Evolutionary conservation across 2,888 invertebrate genomes (phyloP), one percentile per base, ranked within the genome.

Genomic region (Polydrusus cervinus): DNA sequence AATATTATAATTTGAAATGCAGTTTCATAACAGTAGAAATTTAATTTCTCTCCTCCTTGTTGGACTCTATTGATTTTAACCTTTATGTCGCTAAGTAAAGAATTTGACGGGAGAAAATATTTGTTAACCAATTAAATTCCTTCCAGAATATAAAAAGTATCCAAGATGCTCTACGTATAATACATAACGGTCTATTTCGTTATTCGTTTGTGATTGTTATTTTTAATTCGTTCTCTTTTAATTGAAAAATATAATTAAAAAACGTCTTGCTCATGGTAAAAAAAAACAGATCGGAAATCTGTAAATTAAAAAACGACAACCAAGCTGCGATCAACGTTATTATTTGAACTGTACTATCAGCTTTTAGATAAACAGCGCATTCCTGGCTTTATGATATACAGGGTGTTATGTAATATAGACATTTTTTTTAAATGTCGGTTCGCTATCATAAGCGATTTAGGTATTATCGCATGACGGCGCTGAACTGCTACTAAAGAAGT

Each of bases 121-220:
- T 78, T 77, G 74, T 75, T 74, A 76, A 74, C 74, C 76, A 79
- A 74, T 72, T 79, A 71, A 74, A 70, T 72, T 67, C 64, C 72
- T 73, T 71, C 69, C 51, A 61, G 66, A 60, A 76, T 77, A 79
- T 76, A 77, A 76, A 78, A 74, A 72, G 53, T 74, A 78, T 74
- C 75, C 74, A 74, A 75, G 71, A 74, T 71, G 74, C 74, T 69
- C 60, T 43, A 25, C 25, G 3, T 25, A 68, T 75, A 75, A 77
- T 77, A 77, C 73, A 77, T 75, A 73, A 70, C 77, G 62, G 43
- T 43, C 43, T 43, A 5, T n/a, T 71, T 74, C 67, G 65, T 76
- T 78, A 62, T 73, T 78, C 73, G 75, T 25, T 57, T 9, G 7
- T 10, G n/a, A 43, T 43, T 43, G 43, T 13, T 43, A 43, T 43